These are phyloP conservation scores for Archips xylosteana DNA, from an alignment of 2,888 invertebrate species.

Conservation along the genomic window DNA sequence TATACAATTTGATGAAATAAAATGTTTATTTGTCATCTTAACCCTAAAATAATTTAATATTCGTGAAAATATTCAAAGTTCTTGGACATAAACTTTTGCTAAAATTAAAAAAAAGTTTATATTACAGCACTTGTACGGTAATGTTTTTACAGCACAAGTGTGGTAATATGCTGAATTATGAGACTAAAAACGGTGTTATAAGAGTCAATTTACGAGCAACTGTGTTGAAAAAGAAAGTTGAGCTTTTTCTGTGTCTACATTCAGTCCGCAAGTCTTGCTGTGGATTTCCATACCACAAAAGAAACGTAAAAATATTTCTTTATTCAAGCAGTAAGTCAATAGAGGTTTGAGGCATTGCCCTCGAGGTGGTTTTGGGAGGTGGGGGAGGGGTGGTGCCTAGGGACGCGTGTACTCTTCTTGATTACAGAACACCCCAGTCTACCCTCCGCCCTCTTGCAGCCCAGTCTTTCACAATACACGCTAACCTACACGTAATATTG, in stretches of 20 bases:
- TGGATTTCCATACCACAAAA: slow-evolving; percentile 75
- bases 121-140: no score
- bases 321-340: slow-evolving; percentile 77
- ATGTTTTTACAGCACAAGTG: no score
- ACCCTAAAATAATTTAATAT: no score
- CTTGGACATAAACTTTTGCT: no score
- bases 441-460: slow-evolving; percentile 58
- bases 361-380: slow-evolving; percentile 64
- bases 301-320: slow-evolving; percentile 77
- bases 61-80: no score
- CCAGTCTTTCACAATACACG: slow-evolving; percentile 67
- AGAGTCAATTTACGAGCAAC: no score
- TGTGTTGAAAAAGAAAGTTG: not conserved
- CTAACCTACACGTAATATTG: slow-evolving; percentile 64
- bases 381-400: slow-evolving; percentile 66
- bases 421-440: slow-evolving; percentile 77
- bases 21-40: no score
- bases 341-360: slow-evolving; percentile 83
- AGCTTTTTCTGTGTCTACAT: slow-evolving; percentile 10
- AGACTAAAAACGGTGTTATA: no score
- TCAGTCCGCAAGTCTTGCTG: slow-evolving; percentile 40
- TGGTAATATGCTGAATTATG: no score
- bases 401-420: slow-evolving; percentile 85
- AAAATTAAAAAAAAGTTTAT: no score
- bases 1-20: no score